Evolutionary conservation across 2,113 vertebrate species (phyloP).

Genomic region (Prionailurus viverrinus): DNA sequence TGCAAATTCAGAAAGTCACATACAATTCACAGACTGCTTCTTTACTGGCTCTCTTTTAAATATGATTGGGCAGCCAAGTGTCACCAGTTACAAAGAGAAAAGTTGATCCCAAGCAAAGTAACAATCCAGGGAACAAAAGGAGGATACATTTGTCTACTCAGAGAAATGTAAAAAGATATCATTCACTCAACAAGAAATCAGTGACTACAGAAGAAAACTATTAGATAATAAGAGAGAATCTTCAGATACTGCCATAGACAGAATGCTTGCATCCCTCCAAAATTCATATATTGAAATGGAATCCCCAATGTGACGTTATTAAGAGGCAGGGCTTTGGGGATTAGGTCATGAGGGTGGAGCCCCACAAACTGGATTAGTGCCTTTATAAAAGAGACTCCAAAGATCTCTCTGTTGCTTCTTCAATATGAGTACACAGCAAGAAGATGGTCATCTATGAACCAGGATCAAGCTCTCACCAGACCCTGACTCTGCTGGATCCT

Average conservation of each 20-base stretch:
- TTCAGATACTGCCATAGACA: neutral
- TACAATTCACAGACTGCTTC: neutral
- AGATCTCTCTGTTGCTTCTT: neutral
- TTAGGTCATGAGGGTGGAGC: neutral
- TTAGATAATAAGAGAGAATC: neutral
- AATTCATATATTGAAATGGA: neutral
- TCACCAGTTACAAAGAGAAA: neutral
- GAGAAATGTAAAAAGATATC: neutral
- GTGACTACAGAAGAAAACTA: neutral
- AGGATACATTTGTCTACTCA: neutral
- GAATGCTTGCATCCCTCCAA: neutral
- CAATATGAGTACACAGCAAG: neutral
- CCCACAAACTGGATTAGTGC: neutral
- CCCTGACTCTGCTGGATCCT: neutral
- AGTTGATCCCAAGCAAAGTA: neutral
- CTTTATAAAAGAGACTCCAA: neutral
- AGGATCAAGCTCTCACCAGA: neutral
- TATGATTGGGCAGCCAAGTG: neutral
- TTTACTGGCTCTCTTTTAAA: neutral
- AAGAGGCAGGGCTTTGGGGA: neutral
- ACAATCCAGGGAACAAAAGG: neutral
- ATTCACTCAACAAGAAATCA: neutral
- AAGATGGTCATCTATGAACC: neutral
- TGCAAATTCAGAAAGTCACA: neutral
- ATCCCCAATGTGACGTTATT: neutral